phyloP scores from a whole-genome alignment of 2,113 vertebrate species.

The Rhinoderma darwinii region DNA sequence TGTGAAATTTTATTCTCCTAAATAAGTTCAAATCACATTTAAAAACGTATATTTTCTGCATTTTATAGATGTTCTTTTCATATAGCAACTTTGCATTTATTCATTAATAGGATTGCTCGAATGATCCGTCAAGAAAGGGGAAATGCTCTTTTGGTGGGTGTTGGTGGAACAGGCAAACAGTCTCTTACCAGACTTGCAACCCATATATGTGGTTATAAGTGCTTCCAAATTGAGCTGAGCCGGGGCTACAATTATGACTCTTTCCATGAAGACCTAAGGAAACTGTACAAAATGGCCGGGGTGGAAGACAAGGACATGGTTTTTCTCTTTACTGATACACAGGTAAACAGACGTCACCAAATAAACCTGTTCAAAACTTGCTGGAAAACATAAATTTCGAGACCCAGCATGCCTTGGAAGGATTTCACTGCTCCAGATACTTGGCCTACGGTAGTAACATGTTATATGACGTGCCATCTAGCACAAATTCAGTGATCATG shows the following conservation, averaged over 20 bases:
- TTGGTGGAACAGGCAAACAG: slow-evolving; percentile 88
- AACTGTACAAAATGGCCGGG: slow-evolving; percentile 83
- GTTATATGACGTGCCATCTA: too few relatives aligned
- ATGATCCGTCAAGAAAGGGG: slow-evolving; percentile 88
- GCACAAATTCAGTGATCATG: too few relatives aligned
- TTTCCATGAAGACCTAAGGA: slow-evolving; percentile 87
- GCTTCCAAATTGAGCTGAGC: slow-evolving; percentile 86
- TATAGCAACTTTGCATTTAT: neutral
- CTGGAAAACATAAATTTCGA: neutral
- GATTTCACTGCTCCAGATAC: neutral
- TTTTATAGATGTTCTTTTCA: neutral
- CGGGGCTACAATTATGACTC: slow-evolving; percentile 83
- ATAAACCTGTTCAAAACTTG: neutral
- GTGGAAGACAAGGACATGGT: slow-evolving; percentile 83
- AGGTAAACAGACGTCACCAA: slow-evolving; percentile 70
- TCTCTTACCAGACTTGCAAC: slow-evolving; percentile 83
- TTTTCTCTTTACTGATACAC: slow-evolving; percentile 89
- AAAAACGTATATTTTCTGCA: neutral
- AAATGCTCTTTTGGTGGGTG: slow-evolving; percentile 85
- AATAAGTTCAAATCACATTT: neutral
- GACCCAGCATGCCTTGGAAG: neutral
- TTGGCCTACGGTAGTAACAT: too few relatives aligned
- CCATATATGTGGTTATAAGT: slow-evolving; percentile 83
- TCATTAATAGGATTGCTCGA: slow-evolving; percentile 81
- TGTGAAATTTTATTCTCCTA: too few relatives aligned